These are phyloP conservation scores for Chalcis sispes DNA, from an alignment of 2,888 invertebrate species.

Conservation along the genomic window DNA sequence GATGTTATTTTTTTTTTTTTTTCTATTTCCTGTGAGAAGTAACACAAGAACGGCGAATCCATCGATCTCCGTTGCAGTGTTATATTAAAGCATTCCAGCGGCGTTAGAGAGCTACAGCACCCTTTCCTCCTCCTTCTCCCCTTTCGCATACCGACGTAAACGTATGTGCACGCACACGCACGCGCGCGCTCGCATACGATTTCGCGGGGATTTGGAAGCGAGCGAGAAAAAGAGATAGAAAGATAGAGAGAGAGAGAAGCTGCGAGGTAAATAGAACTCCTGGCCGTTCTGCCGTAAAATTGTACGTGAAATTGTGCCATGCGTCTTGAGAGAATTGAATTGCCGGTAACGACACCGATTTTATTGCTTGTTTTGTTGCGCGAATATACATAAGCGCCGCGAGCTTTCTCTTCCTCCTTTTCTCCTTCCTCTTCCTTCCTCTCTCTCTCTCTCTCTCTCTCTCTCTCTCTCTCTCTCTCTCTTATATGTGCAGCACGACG, in stretches of 20 bases:
- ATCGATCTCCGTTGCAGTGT: slow-evolving; percentile 64
- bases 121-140: neutral
- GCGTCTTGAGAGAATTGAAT: slow-evolving; percentile 76
- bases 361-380: slow-evolving; percentile 72
- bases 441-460: neutral
- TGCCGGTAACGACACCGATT: slow-evolving; percentile 76
- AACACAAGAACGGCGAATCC: slow-evolving; percentile 53
- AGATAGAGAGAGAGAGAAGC: slow-evolving; percentile 32
- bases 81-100: too few species aligned
- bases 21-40: too few species aligned
- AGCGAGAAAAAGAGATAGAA: slow-evolving; percentile 48
- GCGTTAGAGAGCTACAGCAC: slow-evolving; percentile 61
- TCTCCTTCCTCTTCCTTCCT: too few species aligned
- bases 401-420: neutral
- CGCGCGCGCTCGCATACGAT: neutral
- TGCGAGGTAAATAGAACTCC: slow-evolving; percentile 67
- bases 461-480: slow-evolving; percentile 1
- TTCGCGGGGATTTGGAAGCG: slow-evolving; percentile 52
- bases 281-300: slow-evolving; percentile 76
- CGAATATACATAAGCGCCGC: slow-evolving; percentile 10
- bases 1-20: too few species aligned
- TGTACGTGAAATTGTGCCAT: slow-evolving; percentile 76
- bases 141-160: neutral
- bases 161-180: too few species aligned
- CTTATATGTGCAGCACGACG: too few species aligned